phyloP scores from a whole-genome alignment of 2,797 vertebrate genomes.

The Girardinus metallicus region DNA sequence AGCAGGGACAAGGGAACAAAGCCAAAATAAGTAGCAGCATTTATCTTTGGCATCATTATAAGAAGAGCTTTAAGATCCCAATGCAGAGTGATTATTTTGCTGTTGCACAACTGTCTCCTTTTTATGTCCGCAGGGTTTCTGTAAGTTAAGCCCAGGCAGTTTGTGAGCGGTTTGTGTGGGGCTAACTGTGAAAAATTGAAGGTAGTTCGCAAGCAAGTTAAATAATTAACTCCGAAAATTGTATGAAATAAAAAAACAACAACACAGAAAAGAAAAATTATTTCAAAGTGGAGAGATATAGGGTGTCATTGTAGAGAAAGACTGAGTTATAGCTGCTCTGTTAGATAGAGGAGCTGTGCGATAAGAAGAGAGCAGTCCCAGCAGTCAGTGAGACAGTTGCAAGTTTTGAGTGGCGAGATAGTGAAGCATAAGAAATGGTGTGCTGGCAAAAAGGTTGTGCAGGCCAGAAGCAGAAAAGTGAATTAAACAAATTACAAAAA shows the following conservation, averaged over 20 bases:
- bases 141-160: slow-evolving; percentile 7
- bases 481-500: neutral
- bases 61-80: slow-evolving; percentile 4
- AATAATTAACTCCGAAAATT: neutral
- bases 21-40: slow-evolving; percentile 22
- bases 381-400: slow-evolving; percentile 9
- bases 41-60: slow-evolving; percentile 18
- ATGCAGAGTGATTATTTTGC: slow-evolving; percentile 25
- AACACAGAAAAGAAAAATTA: neutral
- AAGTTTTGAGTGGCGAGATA: slow-evolving; percentile 17
- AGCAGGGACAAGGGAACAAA: neutral
- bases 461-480: slow-evolving; percentile 4
- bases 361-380: slow-evolving; percentile 23
- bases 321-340: slow-evolving; percentile 5
- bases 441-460: neutral
- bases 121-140: slow-evolving; percentile 13
- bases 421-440: slow-evolving; percentile 14
- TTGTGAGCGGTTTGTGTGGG: neutral
- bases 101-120: slow-evolving; percentile 25
- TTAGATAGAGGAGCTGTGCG: slow-evolving; percentile 19
- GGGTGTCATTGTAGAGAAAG: slow-evolving; percentile 1
- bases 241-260: neutral
- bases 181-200: neutral
- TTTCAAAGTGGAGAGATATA: neutral
- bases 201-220: neutral